Conservation (phyloP, 2,797 vertebrate species). For the Eurystomus glaucurus region DNA sequence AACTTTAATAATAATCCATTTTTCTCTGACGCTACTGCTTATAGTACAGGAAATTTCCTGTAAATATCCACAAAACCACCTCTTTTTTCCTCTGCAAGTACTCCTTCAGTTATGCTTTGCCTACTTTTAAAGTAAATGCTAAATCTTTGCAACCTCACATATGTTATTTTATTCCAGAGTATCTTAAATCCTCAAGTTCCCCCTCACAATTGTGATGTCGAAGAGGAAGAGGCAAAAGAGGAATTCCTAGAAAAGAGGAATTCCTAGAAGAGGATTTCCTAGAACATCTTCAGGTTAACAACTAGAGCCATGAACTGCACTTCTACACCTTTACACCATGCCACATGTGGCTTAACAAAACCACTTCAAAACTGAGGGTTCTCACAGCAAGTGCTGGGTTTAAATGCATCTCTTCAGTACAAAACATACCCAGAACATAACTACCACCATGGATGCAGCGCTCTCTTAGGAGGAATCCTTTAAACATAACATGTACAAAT, state of each 20-base stretch:
- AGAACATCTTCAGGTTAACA: background rate
- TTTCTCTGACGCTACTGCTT: background rate
- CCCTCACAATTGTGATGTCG: background rate
- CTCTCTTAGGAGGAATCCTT: background rate
- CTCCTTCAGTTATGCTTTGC: background rate
- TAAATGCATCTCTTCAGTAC: background rate
- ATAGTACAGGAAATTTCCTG: background rate
- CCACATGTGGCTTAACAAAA: accelerated
- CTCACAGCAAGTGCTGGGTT: background rate
- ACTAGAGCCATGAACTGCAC: background rate
- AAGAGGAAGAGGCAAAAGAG: background rate
- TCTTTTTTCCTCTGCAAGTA: background rate
- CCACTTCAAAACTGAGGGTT: background rate
- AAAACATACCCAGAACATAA: accelerated
- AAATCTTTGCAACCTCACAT: background rate
- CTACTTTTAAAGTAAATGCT: background rate
- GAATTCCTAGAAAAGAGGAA: background rate
- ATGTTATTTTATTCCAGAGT: background rate
- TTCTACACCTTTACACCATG: background rate
- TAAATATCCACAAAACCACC: background rate
- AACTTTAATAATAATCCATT: background rate
- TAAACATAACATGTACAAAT: background rate
- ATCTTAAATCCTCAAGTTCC: background rate
- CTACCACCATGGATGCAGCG: accelerated
- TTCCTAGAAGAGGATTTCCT: background rate